Evolutionary conservation across 2,888 invertebrate genomes (phyloP), one percentile per base, ranked within the genome.

Genomic region (Cylindroiulus punctatus): DNA sequence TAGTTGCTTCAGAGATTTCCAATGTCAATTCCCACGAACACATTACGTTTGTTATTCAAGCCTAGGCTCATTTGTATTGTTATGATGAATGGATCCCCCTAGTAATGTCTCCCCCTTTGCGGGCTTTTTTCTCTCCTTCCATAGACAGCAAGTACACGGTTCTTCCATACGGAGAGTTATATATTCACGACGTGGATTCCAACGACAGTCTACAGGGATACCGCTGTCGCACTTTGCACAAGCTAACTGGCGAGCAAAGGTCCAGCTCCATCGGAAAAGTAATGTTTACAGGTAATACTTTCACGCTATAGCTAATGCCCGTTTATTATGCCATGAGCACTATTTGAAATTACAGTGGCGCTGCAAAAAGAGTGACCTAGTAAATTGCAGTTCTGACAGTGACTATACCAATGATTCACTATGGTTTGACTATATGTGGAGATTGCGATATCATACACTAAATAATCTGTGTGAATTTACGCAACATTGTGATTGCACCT

Each of bases 61-160:
- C 76, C 76, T 17, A 30, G 76, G 30, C 76, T 76, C 76, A 76
- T 76, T 76, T 76, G 76, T 76, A 76, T 30, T 30, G 76, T 26
- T 30, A 76, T 76, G 30, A 76, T 76, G 76, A 76, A 76, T 76
- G 76, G 26, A 76, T 76, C 76, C 76, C 76, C 17, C 7, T 32
- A 76, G 76, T 76, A 76, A 76, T 30, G 76, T 76, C 83, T 42
- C 83, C 44, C 26, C 83, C 8, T 86, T 36, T 44, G 42, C 32
- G 57, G 10, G n/a, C 26, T 42, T 86, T 30, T 83, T 85, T 76
- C 52, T 85, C 5, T 22, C 81, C 2, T 81, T 81, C 44, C 76
- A 89, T 93, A 98, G 98, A 97, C 92, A 97, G 97, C 89, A 97
- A 98, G 93, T 97, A 97, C 91, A 94, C 98, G 91, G 97, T 98